A percentile compares a stretch with the other conserved stretches of the same genome.
Conservation (phyloP, 2,113 vertebrate species). For the Motacilla tschutschensis region DNA sequence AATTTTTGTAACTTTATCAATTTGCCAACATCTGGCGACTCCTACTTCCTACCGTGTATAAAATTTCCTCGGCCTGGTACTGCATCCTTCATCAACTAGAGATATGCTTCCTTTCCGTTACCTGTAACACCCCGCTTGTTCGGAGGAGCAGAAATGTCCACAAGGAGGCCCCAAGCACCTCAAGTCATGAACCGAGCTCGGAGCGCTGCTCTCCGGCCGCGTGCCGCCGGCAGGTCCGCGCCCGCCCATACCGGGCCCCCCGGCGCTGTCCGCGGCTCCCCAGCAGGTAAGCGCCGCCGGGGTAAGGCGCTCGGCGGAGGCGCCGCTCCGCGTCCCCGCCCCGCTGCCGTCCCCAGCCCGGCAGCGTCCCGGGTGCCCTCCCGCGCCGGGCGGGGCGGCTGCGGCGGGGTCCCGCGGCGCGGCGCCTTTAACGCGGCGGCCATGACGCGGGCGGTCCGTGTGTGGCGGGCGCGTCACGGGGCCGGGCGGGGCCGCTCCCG, state of each 20-base stretch:
- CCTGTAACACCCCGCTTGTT: rapidly evolving
- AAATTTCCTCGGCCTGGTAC: not conserved
- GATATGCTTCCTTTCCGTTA: too few species aligned
- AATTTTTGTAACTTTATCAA: not conserved
- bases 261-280: not conserved
- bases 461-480: not conserved
- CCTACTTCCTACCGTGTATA: not conserved
- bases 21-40: not conserved
- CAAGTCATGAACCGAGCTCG: not conserved
- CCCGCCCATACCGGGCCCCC: not conserved
- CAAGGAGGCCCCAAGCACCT: not conserved
- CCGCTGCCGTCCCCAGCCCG: not conserved
- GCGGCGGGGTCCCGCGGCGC: not conserved
- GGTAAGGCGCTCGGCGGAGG: not conserved
- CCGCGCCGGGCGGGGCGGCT: not conserved
- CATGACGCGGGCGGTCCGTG: not conserved
- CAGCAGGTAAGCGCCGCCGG: not conserved
- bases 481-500: not conserved
- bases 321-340: not conserved
- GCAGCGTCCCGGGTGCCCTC: not conserved
- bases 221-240: not conserved
- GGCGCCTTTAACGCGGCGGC: slow-evolving; percentile 72
- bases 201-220: not conserved
- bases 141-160: not conserved
- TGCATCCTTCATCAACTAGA: not conserved